phyloP scores from a whole-genome alignment of 30 jellyfish, hydroid and myxozoan species.

The Mastigias papua region DNA sequence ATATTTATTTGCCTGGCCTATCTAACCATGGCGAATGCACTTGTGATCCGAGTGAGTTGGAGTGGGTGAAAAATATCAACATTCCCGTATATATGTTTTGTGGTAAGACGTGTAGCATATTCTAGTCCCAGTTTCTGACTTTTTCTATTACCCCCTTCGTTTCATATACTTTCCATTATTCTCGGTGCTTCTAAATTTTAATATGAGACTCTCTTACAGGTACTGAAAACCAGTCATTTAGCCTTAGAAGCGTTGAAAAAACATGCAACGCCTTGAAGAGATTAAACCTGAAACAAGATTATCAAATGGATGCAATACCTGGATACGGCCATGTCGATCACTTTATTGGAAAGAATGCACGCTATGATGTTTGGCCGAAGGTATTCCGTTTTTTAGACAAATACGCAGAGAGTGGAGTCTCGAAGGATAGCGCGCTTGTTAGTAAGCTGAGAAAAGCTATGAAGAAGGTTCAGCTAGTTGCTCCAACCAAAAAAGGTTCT shows the following conservation, averaged over 20 bases:
- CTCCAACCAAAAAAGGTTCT: conserved; percentile 37
- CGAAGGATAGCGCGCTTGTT: conserved; percentile 15
- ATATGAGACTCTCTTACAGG: conserved; percentile 10
- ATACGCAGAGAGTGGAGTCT: conserved; percentile 56
- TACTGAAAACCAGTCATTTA: conserved; percentile 60
- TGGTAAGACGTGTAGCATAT: conserved; percentile 28
- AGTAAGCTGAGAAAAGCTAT: conserved; percentile 26
- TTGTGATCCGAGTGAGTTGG: conserved; percentile 25
- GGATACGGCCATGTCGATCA: conserved; percentile 89
- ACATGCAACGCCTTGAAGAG: conserved; percentile 44
- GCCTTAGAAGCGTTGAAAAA: conserved; percentile 15
- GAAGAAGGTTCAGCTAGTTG: conserved; percentile 11
- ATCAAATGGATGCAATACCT: conserved; percentile 41
- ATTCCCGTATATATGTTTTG: conserved; percentile 53
- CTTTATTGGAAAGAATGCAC: conserved; percentile 82
- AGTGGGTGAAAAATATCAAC: conserved; percentile 56
- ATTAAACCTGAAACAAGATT: conserved; percentile 61
- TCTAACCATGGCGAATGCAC: conserved; percentile 21
- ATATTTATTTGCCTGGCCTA: conserved; percentile 70
- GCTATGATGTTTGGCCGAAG: conserved; percentile 76
- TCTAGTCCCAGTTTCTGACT: too few relatives aligned
- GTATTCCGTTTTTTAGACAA: conserved; percentile 62
- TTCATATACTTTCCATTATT: neutral
- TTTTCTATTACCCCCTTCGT: neutral
- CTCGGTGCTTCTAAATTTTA: too few relatives aligned